These are phyloP conservation scores for Amiota mariae DNA, from an alignment of 2,888 invertebrate genomes.

Conservation along the genomic window DNA sequence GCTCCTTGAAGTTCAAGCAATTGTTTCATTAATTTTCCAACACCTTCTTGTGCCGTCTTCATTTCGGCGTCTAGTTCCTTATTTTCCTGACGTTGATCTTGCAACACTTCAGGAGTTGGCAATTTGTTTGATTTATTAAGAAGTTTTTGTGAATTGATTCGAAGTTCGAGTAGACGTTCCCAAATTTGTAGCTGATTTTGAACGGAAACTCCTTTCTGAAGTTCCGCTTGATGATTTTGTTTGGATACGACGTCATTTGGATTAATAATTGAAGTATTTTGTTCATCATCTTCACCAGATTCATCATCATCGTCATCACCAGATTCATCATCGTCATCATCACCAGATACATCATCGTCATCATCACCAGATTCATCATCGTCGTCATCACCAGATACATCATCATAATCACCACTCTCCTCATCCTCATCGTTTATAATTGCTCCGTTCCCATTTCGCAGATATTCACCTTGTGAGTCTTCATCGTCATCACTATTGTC, in stretches of 20 bases:
- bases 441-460: neutral
- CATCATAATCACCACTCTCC: constrained; percentile 36
- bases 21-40: constrained; percentile 79
- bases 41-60: constrained; percentile 67
- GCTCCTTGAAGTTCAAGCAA: constrained; percentile 77
- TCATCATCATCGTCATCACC: constrained; percentile 57
- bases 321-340: constrained; percentile 61
- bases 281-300: constrained; percentile 53
- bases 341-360: constrained; percentile 42
- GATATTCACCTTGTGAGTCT: neutral
- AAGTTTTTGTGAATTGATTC: constrained; percentile 91
- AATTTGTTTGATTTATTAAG: constrained; percentile 84
- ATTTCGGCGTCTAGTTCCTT: constrained; percentile 74
- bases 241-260: constrained; percentile 52
- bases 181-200: constrained; percentile 84
- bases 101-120: constrained; percentile 78
- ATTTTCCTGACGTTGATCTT: constrained; percentile 71
- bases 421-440: constrained; percentile 47
- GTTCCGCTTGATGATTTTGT: constrained; percentile 74
- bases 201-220: constrained; percentile 81
- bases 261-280: constrained; percentile 36
- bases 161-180: constrained; percentile 88
- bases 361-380: constrained; percentile 53
- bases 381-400: constrained; percentile 40
- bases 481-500: neutral